These are phyloP conservation scores for Myrmophylax atrothorax DNA, from an alignment of 2,113 vertebrate genomes.

Conservation along the genomic window DNA sequence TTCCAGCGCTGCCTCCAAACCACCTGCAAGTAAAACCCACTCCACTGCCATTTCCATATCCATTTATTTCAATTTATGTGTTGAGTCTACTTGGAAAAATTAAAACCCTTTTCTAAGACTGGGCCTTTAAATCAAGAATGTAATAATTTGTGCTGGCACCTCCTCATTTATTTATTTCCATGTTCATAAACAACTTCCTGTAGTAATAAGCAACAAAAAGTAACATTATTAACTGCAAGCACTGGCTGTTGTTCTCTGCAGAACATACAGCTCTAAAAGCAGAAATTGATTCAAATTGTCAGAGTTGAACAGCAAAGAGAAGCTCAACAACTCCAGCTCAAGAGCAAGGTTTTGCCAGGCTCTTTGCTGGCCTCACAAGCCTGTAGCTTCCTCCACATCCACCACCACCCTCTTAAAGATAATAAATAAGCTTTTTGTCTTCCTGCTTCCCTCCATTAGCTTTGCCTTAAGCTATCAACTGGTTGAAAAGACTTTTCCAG, in stretches of 20 bases:
- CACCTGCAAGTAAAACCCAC: neutral
- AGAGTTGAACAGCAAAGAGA: neutral
- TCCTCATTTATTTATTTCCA: neutral
- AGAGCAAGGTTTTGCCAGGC: neutral
- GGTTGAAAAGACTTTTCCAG: slow-evolving; percentile 44
- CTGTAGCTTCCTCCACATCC: neutral
- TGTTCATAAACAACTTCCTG: neutral
- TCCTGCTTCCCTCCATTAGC: slow-evolving; percentile 30
- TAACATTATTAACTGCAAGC: neutral
- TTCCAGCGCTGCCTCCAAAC: neutral
- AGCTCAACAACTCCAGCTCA: neutral
- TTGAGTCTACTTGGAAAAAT: neutral
- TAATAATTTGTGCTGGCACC: neutral
- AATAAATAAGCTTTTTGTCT: slow-evolving; percentile 30
- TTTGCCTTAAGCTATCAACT: slow-evolving; percentile 28
- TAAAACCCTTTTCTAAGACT: neutral
- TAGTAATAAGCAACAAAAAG: neutral
- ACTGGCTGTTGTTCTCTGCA: neutral
- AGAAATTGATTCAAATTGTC: neutral
- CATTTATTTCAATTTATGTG: neutral
- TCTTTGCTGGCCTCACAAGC: neutral
- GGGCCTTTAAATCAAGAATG: neutral
- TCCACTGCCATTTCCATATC: neutral
- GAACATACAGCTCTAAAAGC: neutral
- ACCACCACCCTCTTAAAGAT: slow-evolving; percentile 7